phyloP scores from a whole-genome alignment of 2,797 vertebrate genomes.

The Botia kubotai region DNA sequence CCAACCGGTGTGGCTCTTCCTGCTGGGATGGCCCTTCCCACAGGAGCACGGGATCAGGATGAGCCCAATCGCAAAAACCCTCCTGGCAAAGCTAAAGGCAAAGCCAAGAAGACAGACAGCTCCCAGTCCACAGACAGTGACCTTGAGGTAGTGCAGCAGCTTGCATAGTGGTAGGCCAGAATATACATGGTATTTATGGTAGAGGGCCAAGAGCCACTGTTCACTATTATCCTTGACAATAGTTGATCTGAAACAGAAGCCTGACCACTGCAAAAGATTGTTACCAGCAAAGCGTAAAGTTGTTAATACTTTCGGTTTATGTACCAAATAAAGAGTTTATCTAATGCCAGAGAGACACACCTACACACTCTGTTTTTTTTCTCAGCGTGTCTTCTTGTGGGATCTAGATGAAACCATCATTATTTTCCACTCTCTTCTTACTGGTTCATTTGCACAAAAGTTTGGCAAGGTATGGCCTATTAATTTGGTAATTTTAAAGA shows the following conservation, averaged over 20 bases:
- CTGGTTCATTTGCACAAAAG: slow-evolving; percentile 95
- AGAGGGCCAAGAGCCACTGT: too few species aligned
- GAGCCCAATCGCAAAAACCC: slow-evolving; percentile 88
- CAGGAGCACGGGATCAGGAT: slow-evolving; percentile 86
- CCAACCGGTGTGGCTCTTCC: slow-evolving; percentile 76
- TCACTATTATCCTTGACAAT: too few species aligned
- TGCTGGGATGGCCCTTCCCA: slow-evolving; percentile 66
- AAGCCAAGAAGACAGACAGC: slow-evolving; percentile 87
- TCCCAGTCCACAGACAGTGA: slow-evolving; percentile 86
- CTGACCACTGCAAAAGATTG: too few species aligned
- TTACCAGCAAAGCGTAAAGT: too few species aligned
- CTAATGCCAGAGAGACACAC: not conserved
- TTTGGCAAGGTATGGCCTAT: slow-evolving; percentile 88
- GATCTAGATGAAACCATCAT: slow-evolving; percentile 99
- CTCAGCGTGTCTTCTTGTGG: slow-evolving; percentile 94
- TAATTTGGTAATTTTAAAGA: not conserved
- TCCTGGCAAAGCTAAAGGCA: slow-evolving; percentile 90
- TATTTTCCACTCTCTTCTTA: slow-evolving; percentile 98
- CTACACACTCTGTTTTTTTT: slow-evolving; percentile 32
- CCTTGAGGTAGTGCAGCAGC: slow-evolving; percentile 82
- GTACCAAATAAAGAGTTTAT: not conserved
- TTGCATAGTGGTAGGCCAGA: slow-evolving; percentile 1
- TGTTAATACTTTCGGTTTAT: not conserved
- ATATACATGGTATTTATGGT: not conserved
- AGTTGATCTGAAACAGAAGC: too few species aligned